Base-by-base conservation (phyloP, 2,797 vertebrate genomes). In the Menidia menidia region DNA sequence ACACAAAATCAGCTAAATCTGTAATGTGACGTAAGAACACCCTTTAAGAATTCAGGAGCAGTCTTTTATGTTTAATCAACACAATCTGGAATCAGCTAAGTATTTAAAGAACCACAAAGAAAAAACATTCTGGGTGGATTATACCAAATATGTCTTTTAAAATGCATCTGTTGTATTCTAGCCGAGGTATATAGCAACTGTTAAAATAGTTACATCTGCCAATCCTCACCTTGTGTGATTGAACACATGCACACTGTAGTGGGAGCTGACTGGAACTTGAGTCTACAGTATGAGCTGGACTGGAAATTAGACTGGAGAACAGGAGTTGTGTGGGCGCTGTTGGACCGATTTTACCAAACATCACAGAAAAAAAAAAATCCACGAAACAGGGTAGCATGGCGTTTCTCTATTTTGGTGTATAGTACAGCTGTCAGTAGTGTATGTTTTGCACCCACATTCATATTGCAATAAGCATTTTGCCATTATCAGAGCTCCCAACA, bases 271-370 rank as follows among this genome's bases (percentile, higher is more conserved):
- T 52, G 44, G 53, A 56, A 72, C 60, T 78, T 55, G 77, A 77
- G 68, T 48, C 76, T 58, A 9, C 51, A 44, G 48, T 53, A 64
- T 72, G 60, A 79, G 65, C 71, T 63, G 41, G 52, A 77, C 58
- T 72, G 63, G 56, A 84, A 70, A 73, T 52, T 73, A 78, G 71
- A 60, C 44, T 59, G 56, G 74, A 76, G 69, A 73, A 74, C 77
- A 83, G 76, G 64, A 83, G 79, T 68, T 83, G 85, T 77, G 87
- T 89, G 77, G 83, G 83, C 85, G 80, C 51, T 48, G 56, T 68
- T 81, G 77, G 75, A 80, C 45, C 16, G 58, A n/a, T 55, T 76
- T 54, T 58, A 54, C 35, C 9, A 64, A 75, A 44, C 25, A 42
- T 4, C 3, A 4, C 41, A 72, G 57, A 58, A 53, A 56, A 69